phyloP scores from a whole-genome alignment of 2,113 vertebrate genomes.

The Puma concolor region DNA sequence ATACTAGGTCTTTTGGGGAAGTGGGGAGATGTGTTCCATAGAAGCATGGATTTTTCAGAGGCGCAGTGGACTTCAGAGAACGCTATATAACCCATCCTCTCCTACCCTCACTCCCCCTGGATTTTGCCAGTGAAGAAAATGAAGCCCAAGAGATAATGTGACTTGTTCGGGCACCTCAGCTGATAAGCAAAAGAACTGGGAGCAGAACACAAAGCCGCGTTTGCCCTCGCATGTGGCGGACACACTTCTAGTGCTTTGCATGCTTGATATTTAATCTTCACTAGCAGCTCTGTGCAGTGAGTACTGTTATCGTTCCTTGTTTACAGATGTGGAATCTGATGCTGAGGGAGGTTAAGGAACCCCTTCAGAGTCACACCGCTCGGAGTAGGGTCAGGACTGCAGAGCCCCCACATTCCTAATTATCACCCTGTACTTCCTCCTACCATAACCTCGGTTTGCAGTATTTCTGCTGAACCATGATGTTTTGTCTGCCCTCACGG shows the following conservation, averaged over 20 bases:
- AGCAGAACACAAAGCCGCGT: no score
- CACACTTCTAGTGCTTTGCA: background rate
- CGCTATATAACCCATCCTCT: background rate
- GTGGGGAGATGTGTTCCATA: background rate
- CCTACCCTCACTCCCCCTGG: background rate
- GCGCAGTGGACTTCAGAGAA: background rate
- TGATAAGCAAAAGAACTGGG: background rate
- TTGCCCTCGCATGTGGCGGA: background rate
- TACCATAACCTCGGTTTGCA: background rate
- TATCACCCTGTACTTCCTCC: background rate
- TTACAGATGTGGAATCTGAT: background rate
- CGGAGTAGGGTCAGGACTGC: no score
- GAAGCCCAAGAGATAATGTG: background rate
- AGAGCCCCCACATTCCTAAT: background rate
- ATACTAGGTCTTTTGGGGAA: background rate
- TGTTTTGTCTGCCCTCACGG: background rate
- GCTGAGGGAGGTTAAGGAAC: background rate
- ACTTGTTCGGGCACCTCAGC: background rate
- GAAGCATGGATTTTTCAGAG: background rate
- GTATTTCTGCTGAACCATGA: background rate
- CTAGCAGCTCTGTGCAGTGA: background rate
- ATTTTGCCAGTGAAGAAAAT: background rate
- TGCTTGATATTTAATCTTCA: background rate
- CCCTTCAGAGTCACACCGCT: background rate
- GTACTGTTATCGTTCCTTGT: background rate